phyloP scores from a whole-genome alignment of 2,113 vertebrate species.

The Corythaixoides concolor region DNA sequence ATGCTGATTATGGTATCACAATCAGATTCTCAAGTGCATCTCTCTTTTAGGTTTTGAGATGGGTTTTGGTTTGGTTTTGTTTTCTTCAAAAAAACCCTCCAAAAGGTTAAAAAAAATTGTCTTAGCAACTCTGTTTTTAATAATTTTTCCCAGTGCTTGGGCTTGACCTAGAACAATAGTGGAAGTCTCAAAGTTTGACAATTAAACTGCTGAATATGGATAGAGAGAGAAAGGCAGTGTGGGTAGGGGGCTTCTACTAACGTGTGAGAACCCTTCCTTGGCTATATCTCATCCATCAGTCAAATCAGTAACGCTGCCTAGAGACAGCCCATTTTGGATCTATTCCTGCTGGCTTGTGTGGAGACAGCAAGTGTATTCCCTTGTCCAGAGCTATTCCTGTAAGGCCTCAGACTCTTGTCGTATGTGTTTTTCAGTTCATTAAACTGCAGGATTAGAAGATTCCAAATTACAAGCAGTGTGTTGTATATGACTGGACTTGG shows the following conservation, averaged over 20 bases:
- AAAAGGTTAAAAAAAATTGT: too few relatives aligned
- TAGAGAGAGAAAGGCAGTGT: background rate
- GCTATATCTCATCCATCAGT: background rate
- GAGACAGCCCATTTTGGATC: background rate
- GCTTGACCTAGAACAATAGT: too few relatives aligned
- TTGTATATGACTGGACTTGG: rapidly evolving
- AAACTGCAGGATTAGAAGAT: background rate
- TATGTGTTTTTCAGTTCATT: background rate
- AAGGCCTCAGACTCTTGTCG: background rate
- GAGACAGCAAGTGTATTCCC: background rate
- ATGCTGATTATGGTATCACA: too few relatives aligned
- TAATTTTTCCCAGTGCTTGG: too few relatives aligned
- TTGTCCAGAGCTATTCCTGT: background rate
- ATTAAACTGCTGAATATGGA: background rate
- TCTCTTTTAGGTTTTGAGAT: too few relatives aligned
- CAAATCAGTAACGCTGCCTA: background rate
- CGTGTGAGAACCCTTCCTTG: background rate
- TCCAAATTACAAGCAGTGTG: background rate
- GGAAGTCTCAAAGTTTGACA: background rate
- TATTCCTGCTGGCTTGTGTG: background rate
- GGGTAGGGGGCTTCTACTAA: background rate
- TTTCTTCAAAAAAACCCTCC: too few relatives aligned
- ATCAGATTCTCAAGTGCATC: too few relatives aligned
- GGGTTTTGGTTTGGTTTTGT: too few relatives aligned
- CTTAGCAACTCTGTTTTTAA: too few relatives aligned